Base-by-base conservation (phyloP, 2,797 vertebrate species). In the Hoplostethus atlanticus region DNA sequence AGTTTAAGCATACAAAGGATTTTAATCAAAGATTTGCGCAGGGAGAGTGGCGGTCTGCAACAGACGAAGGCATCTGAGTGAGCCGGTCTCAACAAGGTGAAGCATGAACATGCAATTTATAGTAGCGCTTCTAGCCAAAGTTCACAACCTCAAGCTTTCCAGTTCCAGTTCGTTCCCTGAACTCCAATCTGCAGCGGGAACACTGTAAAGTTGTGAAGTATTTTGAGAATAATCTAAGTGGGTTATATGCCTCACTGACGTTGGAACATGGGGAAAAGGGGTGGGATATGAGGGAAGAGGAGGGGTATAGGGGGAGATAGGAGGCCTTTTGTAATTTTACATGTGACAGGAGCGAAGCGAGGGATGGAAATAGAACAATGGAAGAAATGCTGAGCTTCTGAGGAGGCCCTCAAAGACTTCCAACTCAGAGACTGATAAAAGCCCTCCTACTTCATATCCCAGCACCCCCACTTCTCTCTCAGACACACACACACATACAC, bases 401-500 rank as follows among this genome's bases (percentile, higher is more conserved):
- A 94, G 90, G 86, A 90, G 90, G 84, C 92, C 89, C 92, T 93
- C 93, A 94, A 95, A 95, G 93, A 93, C 93, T 93, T 87, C 91
- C 92, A 94, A 91, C 94, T 94, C 92, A 89, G 92, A 94, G 60
- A 85, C 91, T 93, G 94, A 94, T 95, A 94, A 95, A 94, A 94
- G 93, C 86, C 79, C 85, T 81, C 91, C 89, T 82, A 87, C 88
- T 89, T 92, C 91, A 91, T 89, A 90, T 91, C 83, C 81, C 80
- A 70, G 86, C 91, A 85, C 85, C 88, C 87, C 83, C 81, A 79
- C 68, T 83, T 84, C 83, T 80, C 62, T 80, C 74, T 83, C 75
- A 67, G 66, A 54, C 66, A 59, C 71, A 70, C 68, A 68, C 75
- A 56, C 47, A 42, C 50, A 63, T 64, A 58, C 69, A 57, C 64